Conservation (phyloP, 2,113 vertebrate genomes). For the Labrus mixtus region DNA sequence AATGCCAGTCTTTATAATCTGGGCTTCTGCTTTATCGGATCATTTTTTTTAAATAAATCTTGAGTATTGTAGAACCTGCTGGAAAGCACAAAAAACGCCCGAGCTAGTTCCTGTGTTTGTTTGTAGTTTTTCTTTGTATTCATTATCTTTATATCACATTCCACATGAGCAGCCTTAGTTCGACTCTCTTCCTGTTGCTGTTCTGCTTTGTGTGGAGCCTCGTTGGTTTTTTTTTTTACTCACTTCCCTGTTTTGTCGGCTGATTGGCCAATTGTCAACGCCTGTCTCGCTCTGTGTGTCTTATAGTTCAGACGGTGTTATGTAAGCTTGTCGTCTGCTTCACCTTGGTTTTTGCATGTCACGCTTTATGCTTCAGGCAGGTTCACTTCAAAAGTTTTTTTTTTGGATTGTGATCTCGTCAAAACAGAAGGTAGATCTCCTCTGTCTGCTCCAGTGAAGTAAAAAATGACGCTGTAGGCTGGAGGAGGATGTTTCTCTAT, state of each 20-base stretch:
- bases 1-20: not conserved
- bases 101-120: constrained; percentile 71
- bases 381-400: constrained; percentile 3
- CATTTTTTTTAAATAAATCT: not conserved
- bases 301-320: not conserved
- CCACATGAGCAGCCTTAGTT: constrained; percentile 32
- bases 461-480: constrained; percentile 13
- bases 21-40: not conserved
- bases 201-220: constrained; percentile 36
- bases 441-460: constrained; percentile 16
- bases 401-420: no score
- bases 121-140: constrained; percentile 49
- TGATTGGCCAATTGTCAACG: constrained; percentile 12
- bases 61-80: constrained; percentile 20
- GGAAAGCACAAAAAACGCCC: constrained; percentile 31
- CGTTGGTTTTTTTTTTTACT: not conserved
- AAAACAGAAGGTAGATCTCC: constrained; percentile 40
- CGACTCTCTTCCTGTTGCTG: constrained; percentile 65
- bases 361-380: no score
- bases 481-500: constrained; percentile 20
- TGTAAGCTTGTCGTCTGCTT: not conserved
- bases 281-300: not conserved
- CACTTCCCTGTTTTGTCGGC: constrained; percentile 66
- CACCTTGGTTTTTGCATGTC: not conserved
- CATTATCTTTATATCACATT: constrained; percentile 54